phyloP scores from a whole-genome alignment of 2,888 invertebrate species.

The Abrostola triplasia region DNA sequence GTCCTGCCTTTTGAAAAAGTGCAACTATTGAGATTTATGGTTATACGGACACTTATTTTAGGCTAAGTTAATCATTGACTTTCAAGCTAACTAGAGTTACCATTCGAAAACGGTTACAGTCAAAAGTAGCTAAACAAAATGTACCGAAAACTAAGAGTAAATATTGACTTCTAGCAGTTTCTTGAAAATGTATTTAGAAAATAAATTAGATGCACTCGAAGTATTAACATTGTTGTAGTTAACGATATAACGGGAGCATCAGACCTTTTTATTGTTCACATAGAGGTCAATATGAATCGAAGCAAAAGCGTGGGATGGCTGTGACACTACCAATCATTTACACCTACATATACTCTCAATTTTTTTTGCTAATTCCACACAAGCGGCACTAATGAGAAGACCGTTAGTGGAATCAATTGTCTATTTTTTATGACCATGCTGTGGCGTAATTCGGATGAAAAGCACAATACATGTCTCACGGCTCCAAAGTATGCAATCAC shows the following conservation, averaged over 20 bases:
- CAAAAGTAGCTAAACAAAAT: too few species aligned
- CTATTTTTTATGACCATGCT: conserved; percentile 58
- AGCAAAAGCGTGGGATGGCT: conserved; percentile 76
- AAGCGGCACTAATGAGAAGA: conserved; percentile 55
- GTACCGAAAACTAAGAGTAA: neutral
- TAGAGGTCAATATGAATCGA: conserved; percentile 69
- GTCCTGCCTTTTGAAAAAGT: too few species aligned
- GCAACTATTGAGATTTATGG: too few species aligned
- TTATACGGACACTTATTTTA: too few species aligned
- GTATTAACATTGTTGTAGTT: conserved; percentile 11
- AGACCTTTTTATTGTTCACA: conserved; percentile 60
- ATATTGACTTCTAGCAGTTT: neutral
- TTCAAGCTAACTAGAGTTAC: too few species aligned
- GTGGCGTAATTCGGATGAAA: conserved; percentile 56
- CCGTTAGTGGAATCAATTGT: conserved; percentile 56
- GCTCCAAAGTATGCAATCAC: conserved; percentile 35
- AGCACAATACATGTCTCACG: conserved; percentile 42
- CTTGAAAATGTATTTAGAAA: neutral
- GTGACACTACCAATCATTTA: conserved; percentile 66
- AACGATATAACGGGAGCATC: conserved; percentile 47
- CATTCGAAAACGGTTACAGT: too few species aligned
- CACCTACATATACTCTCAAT: conserved; percentile 53
- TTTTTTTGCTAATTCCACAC: conserved; percentile 62
- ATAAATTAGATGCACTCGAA: neutral
- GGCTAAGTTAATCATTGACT: too few species aligned